Evolutionary conservation across 2,113 vertebrate species (phyloP).

Genomic region (Melozone crissalis): DNA sequence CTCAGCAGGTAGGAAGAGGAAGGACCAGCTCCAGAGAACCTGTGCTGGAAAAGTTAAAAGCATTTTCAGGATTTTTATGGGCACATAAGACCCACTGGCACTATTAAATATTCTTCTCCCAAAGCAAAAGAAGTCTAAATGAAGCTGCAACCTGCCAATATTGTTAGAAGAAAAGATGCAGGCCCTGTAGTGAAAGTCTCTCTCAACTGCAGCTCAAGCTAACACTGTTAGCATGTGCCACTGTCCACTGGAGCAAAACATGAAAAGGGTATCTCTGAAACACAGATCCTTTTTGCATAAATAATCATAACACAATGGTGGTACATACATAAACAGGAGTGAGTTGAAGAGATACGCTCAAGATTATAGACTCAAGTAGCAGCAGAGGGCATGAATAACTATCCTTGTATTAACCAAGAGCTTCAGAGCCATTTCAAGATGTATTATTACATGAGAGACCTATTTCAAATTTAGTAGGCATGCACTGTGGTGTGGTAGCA

Average conservation of each 20-base stretch:
- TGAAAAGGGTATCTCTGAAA: not conserved
- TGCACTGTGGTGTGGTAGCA: not conserved
- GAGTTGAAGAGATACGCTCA: not conserved
- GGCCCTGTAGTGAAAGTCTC: not conserved
- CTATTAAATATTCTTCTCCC: not conserved
- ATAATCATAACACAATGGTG: not conserved
- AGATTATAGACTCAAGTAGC: not conserved
- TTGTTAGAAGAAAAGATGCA: not conserved
- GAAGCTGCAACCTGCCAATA: not conserved
- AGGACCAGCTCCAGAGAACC: not conserved
- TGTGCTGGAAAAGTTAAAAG: not conserved
- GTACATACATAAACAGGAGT: not conserved
- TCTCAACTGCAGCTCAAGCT: not conserved
- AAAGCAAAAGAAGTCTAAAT: not conserved
- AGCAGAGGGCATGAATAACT: not conserved
- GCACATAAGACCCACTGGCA: not conserved
- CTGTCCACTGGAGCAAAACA: not conserved
- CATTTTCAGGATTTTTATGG: not conserved
- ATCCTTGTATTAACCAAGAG: not conserved
- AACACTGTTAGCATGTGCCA: not conserved
- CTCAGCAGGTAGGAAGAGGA: not conserved
- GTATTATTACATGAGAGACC: not conserved
- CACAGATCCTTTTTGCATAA: not conserved
- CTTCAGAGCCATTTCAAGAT: not conserved
- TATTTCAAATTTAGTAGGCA: not conserved